Conservation (phyloP, 2,797 vertebrate species). For the Rhabdomys pumilio region DNA sequence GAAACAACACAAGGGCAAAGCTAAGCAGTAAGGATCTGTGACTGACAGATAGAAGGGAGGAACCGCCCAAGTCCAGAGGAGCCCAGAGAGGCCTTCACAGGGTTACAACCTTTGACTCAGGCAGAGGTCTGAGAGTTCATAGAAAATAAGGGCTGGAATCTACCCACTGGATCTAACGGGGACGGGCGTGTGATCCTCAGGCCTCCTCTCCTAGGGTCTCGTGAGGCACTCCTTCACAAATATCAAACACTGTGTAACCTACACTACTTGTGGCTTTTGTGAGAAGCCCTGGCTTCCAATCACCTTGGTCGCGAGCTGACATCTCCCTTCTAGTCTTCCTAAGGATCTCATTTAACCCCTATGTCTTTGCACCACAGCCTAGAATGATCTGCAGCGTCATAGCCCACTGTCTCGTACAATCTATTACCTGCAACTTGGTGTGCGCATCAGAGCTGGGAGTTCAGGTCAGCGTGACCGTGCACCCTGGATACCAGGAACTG, state of each 20-base stretch:
- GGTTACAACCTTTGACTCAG: background rate
- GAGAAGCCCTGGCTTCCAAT: background rate
- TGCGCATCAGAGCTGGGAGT: background rate
- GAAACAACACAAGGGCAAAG: background rate
- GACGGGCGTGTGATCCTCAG: background rate
- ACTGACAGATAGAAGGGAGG: background rate
- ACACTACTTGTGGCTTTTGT: background rate
- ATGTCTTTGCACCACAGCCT: background rate
- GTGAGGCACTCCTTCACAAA: background rate
- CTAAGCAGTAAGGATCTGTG: background rate
- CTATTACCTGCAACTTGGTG: background rate
- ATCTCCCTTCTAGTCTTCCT: background rate
- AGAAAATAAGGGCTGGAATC: background rate
- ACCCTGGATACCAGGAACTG: no score
- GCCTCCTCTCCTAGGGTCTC: background rate
- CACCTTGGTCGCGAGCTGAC: constrained; percentile 21
- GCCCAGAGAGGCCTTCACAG: no score
- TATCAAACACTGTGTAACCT: background rate
- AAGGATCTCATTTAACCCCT: no score
- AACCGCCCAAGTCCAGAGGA: background rate
- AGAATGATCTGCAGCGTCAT: background rate
- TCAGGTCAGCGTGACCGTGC: no score
- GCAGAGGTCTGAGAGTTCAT: background rate
- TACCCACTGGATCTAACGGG: background rate
- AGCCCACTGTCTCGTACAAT: background rate